phyloP scores from a whole-genome alignment of 2,888 invertebrate genomes.

The Aricia artaxerxes region DNA sequence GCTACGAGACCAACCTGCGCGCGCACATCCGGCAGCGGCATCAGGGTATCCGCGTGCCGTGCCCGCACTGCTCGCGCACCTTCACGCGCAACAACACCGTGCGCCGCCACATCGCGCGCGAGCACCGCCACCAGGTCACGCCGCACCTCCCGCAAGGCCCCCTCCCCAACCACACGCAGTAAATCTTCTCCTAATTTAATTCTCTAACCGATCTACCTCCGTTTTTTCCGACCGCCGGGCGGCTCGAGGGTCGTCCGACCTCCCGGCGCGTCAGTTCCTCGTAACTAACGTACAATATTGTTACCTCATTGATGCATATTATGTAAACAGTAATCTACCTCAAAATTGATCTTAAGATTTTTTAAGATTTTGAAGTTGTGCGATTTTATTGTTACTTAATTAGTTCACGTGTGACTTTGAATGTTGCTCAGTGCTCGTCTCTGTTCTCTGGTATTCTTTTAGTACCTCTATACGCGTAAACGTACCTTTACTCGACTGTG shows the following conservation, averaged over 20 bases:
- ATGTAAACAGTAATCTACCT: constrained; percentile 75
- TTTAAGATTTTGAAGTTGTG: constrained; percentile 72
- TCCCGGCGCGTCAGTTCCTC: constrained; percentile 46
- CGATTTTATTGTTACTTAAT: constrained; percentile 78
- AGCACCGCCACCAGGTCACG: constrained; percentile 89
- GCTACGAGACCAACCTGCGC: constrained; percentile 94
- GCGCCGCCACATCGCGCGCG: constrained; percentile 93
- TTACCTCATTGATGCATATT: constrained; percentile 77
- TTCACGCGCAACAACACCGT: constrained; percentile 96
- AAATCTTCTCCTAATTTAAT: constrained; percentile 50
- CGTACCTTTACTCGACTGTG: constrained; percentile 72
- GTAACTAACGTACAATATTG: constrained; percentile 67
- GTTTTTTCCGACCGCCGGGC: constrained; percentile 52
- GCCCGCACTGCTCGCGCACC: constrained; percentile 93
- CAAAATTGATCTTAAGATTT: constrained; percentile 79
- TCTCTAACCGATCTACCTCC: constrained; percentile 72
- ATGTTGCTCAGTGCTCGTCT: constrained; percentile 71
- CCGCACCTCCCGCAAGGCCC: constrained; percentile 82
- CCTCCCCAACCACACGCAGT: constrained; percentile 84
- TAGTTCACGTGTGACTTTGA: constrained; percentile 69
- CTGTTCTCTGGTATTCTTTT: constrained; percentile 62
- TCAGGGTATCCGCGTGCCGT: constrained; percentile 94
- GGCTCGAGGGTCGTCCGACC: constrained; percentile 32
- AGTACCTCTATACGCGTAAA: constrained; percentile 60
- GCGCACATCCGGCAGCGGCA: constrained; percentile 95